Percentiles rank a stretch among this genome's conserved stretches.
Conservation (phyloP, 2,113 vertebrate species). For the Bufo gargarizans region DNA sequence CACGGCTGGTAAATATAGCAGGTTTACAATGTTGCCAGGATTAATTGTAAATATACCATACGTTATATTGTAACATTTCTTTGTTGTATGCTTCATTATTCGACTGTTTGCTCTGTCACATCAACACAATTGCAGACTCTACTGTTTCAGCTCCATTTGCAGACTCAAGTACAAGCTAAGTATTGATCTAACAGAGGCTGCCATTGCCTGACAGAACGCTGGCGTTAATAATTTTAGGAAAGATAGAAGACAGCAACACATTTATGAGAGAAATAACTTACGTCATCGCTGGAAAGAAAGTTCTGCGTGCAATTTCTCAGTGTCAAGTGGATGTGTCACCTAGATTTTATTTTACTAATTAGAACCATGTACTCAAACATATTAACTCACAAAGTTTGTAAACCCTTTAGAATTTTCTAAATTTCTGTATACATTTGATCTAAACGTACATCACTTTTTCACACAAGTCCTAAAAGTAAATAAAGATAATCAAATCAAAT, state of each 20-base stretch:
- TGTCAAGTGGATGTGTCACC: too few species aligned
- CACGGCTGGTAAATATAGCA: not conserved
- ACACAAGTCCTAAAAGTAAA: too few species aligned
- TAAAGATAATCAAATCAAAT: too few species aligned
- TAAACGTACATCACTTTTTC: too few species aligned
- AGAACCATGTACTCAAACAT: too few species aligned
- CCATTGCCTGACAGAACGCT: not conserved
- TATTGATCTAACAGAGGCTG: conserved; percentile 29
- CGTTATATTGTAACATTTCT: not conserved
- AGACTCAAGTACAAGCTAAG: conserved; percentile 26
- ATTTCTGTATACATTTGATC: too few species aligned
- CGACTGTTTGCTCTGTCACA: not conserved
- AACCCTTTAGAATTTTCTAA: too few species aligned
- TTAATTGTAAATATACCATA: not conserved
- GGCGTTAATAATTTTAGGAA: conserved; percentile 26
- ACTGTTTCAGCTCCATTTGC: conserved; percentile 36
- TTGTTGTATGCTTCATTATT: not conserved
- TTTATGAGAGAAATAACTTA: conserved; percentile 26
- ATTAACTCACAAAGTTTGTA: too few species aligned
- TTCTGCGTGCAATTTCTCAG: conserved; percentile 2
- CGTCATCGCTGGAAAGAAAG: not conserved
- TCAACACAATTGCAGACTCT: conserved; percentile 1
- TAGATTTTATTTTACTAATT: too few species aligned
- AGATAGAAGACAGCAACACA: conserved; percentile 13
- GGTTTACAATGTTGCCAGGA: not conserved